Evolutionary conservation across 2,888 invertebrate genomes (phyloP).

Genomic region (Noctua janthe): DNA sequence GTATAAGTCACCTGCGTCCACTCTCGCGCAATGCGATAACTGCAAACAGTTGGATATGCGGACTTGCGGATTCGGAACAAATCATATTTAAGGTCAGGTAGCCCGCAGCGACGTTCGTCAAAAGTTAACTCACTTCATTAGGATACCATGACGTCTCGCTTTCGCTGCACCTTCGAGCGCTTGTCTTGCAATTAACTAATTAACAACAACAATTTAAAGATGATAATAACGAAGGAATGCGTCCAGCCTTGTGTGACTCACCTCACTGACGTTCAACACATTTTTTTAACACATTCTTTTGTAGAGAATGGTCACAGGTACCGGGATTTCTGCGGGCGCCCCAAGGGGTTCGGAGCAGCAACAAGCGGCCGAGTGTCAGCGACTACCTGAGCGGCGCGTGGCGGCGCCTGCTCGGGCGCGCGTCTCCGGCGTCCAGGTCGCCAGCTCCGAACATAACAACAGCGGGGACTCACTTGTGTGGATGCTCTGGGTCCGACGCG

Average conservation of each 20-base stretch:
- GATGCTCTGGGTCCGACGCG: conserved; percentile 63
- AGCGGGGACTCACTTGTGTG: conserved; percentile 78
- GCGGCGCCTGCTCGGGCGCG: not conserved
- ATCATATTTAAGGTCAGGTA: conserved; percentile 8
- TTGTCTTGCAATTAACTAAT: conserved; percentile 57
- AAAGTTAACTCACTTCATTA: conserved; percentile 4
- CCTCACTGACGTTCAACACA: conserved; percentile 17
- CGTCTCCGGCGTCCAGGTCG: not conserved
- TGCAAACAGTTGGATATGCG: conserved; percentile 1
- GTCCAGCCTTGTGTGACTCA: conserved; percentile 53
- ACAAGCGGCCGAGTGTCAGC: conserved; percentile 1
- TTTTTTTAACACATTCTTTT: conserved; percentile 9
- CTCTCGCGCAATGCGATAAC: conserved; percentile 53
- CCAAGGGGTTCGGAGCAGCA: conserved; percentile 1
- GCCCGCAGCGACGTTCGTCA: not conserved
- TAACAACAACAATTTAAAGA: conserved; percentile 53
- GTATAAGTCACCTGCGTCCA: conserved; percentile 35
- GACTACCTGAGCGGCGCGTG: conserved; percentile 50
- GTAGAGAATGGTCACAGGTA: not conserved
- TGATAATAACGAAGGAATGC: conserved; percentile 58
- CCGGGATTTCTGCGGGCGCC: not conserved
- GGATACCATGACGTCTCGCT: conserved; percentile 35
- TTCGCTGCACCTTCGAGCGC: conserved; percentile 44
- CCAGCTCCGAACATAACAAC: conserved; percentile 6
- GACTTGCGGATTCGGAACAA: conserved; percentile 2